phyloP scores from a whole-genome alignment of 2,113 vertebrate species.

The Thunnus thynnus region DNA sequence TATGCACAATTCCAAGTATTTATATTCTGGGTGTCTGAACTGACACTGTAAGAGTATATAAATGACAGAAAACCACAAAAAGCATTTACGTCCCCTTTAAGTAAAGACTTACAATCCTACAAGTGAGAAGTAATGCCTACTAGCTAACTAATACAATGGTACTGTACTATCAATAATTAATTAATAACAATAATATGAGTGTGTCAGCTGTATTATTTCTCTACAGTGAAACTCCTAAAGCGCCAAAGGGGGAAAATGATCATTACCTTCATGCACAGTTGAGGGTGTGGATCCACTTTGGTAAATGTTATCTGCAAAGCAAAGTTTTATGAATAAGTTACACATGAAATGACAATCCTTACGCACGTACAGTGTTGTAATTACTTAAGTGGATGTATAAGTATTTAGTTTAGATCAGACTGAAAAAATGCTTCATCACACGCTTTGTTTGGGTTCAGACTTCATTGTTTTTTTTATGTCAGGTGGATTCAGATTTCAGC shows the following conservation, averaged over 20 bases:
- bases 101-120: too few relatives aligned
- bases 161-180: too few relatives aligned
- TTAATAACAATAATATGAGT: too few relatives aligned
- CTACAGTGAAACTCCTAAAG: neutral
- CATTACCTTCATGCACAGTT: conserved; percentile 92
- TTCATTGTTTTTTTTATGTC: neutral
- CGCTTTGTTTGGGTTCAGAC: neutral
- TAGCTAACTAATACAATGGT: neutral
- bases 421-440: neutral
- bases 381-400: neutral
- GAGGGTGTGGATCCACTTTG: conserved; percentile 88
- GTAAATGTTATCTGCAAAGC: conserved; percentile 85
- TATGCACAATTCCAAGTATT: too few relatives aligned
- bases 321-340: neutral
- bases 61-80: too few relatives aligned
- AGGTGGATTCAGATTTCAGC: neutral
- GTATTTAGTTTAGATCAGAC: conserved; percentile 65
- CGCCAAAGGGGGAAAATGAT: neutral
- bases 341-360: neutral
- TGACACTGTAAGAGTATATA: too few relatives aligned
- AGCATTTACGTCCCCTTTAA: too few relatives aligned
- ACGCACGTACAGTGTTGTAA: neutral
- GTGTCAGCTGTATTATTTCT: neutral
- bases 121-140: neutral
- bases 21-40: too few relatives aligned